Conservation (phyloP, 2,113 vertebrate species). For the Corythornis madagascariensis region DNA sequence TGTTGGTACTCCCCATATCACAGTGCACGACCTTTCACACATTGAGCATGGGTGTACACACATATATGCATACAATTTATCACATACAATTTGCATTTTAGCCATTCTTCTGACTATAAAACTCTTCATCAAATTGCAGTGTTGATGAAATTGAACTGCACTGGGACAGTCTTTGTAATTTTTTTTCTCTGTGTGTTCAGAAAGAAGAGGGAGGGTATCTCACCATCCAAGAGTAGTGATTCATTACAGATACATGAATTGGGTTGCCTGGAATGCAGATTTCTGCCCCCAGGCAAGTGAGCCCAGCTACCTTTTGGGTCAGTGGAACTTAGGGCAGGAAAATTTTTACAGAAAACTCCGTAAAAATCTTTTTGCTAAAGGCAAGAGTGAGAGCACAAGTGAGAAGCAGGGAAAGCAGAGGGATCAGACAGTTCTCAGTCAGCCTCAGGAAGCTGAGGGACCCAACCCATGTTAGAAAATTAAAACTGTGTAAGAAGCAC, state of each 20-base stretch:
- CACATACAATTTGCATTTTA: neutral
- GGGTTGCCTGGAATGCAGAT: neutral
- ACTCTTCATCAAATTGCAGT: neutral
- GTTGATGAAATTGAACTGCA: neutral
- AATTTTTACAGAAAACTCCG: neutral
- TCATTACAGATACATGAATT: neutral
- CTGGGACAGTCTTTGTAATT: neutral
- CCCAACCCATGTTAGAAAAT: neutral
- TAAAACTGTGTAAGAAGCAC: neutral
- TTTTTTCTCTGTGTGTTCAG: neutral
- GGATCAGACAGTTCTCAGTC: neutral
- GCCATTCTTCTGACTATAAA: neutral
- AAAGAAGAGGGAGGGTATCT: neutral
- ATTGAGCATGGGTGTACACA: neutral
- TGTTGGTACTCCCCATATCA: too few relatives aligned
- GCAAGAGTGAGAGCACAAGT: neutral
- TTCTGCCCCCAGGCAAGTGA: neutral
- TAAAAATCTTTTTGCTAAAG: neutral
- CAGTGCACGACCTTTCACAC: neutral
- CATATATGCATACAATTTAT: accelerated
- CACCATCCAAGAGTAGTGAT: neutral
- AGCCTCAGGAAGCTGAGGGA: neutral
- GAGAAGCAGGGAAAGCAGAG: accelerated
- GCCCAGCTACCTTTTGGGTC: neutral
- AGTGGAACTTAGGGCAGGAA: neutral